Evolutionary conservation across 2,113 vertebrate genomes (phyloP).

Genomic region (Panthera tigris): DNA sequence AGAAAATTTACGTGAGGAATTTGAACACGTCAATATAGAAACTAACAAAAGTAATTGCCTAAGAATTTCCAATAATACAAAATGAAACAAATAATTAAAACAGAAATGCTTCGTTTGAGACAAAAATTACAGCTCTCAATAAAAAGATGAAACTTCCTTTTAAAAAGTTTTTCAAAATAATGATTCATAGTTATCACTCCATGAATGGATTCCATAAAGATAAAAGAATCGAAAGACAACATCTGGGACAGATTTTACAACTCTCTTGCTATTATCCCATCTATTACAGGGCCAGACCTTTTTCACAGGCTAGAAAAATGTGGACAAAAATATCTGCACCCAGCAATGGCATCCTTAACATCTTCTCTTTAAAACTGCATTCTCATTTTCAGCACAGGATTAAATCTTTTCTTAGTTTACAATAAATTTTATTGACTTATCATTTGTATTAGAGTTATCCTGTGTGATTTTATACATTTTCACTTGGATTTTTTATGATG

Average conservation of each 20-base stretch:
- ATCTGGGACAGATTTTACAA: not conserved
- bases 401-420: not conserved
- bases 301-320: not conserved
- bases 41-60: not conserved
- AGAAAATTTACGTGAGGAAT: slow-evolving; percentile 30
- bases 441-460: not conserved
- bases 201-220: not conserved
- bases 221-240: not conserved
- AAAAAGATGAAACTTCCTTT: not conserved
- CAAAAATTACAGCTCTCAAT: not conserved
- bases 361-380: not conserved
- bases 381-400: not conserved
- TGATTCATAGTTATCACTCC: not conserved
- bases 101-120: slow-evolving; percentile 23
- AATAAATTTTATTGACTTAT: not conserved
- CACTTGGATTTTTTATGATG: not conserved
- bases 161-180: not conserved
- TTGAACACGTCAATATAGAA: not conserved
- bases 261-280: not conserved
- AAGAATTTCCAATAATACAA: not conserved
- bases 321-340: not conserved
- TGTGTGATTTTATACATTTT: not conserved
- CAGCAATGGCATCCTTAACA: not conserved
- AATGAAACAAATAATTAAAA: not conserved
- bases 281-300: not conserved